These are phyloP conservation scores for Netelia melanura DNA, from an alignment of 2,888 invertebrate species.

Conservation along the genomic window DNA sequence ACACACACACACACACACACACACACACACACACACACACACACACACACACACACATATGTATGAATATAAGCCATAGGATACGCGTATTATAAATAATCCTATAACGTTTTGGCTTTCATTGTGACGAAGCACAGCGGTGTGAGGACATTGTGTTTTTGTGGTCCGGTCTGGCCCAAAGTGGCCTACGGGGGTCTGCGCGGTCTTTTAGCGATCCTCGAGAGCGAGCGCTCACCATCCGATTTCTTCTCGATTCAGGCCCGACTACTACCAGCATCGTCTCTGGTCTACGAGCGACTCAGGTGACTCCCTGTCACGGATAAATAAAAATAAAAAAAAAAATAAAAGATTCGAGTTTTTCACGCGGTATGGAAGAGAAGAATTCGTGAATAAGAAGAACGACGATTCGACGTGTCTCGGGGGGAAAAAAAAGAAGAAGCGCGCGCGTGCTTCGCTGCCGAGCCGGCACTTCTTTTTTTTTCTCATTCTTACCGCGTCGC, in stretches of 20 bases:
- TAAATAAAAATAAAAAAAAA: conserved; percentile 47
- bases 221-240: conserved; percentile 44
- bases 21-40: too few relatives aligned
- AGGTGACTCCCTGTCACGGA: conserved; percentile 61
- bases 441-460: conserved; percentile 56
- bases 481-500: conserved; percentile 39
- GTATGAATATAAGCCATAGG: not conserved
- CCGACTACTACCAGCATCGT: too few relatives aligned
- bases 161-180: conserved; percentile 69
- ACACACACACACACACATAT: too few relatives aligned
- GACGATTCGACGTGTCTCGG: conserved; percentile 17
- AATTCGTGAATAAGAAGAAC: conserved; percentile 48
- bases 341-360: conserved; percentile 37
- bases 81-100: conserved; percentile 72
- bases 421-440: conserved; percentile 29
- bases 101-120: conserved; percentile 67
- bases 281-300: conserved; percentile 38
- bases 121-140: conserved; percentile 69
- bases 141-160: conserved; percentile 72
- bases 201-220: conserved; percentile 64
- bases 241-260: conserved; percentile 38
- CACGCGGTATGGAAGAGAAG: conserved; percentile 53
- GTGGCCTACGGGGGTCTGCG: conserved; percentile 43
- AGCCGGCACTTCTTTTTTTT: conserved; percentile 19
- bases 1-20: not conserved